Evolutionary conservation across 2,113 vertebrate species (phyloP).

Genomic region (Cynopterus brachyotis): DNA sequence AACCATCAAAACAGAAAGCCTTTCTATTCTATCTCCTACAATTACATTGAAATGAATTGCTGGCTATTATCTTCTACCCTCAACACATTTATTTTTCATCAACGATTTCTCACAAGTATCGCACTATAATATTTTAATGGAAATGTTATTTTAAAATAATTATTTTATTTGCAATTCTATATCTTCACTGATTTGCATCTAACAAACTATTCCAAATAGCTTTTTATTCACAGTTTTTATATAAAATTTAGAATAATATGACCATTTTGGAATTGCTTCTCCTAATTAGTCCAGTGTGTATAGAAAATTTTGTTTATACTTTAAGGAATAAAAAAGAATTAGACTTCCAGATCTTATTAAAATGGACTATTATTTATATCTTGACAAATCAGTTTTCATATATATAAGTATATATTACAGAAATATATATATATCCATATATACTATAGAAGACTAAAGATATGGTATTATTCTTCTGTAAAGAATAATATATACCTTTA

Average conservation of each 20-base stretch:
- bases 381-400: not conserved
- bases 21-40: not conserved
- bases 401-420: not conserved
- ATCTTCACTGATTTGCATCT: not conserved
- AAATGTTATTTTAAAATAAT: conserved; percentile 32
- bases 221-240: not conserved
- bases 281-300: conserved; percentile 8
- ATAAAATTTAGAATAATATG: not conserved
- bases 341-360: not conserved
- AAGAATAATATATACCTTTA: not conserved
- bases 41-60: conserved; percentile 1
- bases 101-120: not conserved
- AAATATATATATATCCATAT: not conserved
- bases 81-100: not conserved
- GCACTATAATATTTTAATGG: conserved; percentile 18
- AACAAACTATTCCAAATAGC: not conserved
- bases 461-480: not conserved
- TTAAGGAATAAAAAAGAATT: not conserved
- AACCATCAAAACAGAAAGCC: conserved; percentile 1
- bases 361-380: not conserved
- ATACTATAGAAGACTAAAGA: not conserved
- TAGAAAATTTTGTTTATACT: not conserved
- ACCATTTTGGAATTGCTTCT: conserved; percentile 6
- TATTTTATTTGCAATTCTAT: conserved; percentile 28
- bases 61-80: not conserved